phyloP scores from a whole-genome alignment of 2,113 vertebrate species.

The Silurus asotus region DNA sequence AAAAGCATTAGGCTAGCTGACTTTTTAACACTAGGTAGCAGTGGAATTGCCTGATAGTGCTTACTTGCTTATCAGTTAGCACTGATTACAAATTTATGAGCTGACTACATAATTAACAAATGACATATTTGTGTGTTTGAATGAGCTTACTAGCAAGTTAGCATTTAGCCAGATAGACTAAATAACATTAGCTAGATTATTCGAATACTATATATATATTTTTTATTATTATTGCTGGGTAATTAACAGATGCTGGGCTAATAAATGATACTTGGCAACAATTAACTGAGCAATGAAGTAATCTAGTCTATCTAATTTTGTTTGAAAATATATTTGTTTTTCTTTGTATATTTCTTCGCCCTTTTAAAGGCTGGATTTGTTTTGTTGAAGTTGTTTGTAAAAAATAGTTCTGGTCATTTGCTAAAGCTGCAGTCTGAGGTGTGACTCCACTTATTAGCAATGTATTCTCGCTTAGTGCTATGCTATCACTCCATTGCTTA shows the following conservation, averaged over 20 bases:
- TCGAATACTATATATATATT: neutral
- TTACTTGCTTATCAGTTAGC: too few species aligned
- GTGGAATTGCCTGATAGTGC: too few species aligned
- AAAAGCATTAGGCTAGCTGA: too few species aligned
- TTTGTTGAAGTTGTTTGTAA: neutral
- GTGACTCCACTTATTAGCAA: slow-evolving; percentile 1
- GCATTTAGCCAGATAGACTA: too few species aligned
- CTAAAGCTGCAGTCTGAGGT: neutral
- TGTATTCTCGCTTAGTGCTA: neutral
- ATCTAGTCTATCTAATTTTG: neutral
- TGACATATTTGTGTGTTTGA: too few species aligned
- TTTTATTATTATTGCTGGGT: neutral
- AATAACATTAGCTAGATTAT: too few species aligned
- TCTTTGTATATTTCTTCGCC: neutral
- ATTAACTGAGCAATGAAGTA: neutral
- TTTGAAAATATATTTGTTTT: neutral
- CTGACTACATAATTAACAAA: too few species aligned
- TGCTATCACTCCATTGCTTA: neutral
- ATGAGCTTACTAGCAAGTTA: too few species aligned
- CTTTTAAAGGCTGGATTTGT: neutral
- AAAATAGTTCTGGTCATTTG: too few species aligned
- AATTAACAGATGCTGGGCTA: neutral
- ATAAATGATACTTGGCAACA: neutral
- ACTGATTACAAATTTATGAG: too few species aligned
- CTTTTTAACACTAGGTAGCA: too few species aligned